Base-by-base conservation (phyloP, 92 coral and sea anemone species). In the Epizoanthus illoricatus region DNA sequence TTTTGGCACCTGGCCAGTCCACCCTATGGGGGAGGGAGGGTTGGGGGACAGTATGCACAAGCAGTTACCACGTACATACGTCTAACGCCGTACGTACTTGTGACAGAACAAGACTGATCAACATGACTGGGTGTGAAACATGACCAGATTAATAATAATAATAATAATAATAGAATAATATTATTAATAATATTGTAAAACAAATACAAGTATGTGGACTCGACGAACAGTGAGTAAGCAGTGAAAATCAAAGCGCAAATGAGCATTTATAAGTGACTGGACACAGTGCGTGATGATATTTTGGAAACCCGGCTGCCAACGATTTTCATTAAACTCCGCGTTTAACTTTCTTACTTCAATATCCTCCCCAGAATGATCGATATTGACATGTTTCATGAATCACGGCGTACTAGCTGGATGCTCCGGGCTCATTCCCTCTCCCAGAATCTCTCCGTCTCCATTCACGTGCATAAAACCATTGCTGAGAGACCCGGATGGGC, bases 381-480 rank as follows among this genome's bases (percentile, higher is more conserved):
- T 56, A 54, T 42, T 59, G 43, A 60, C 54, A 18, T 40, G 56
- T 20, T 13, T 40, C 47, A 9, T 3, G 40, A 13, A 7, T 63
- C 58, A 78, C 5, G 82, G 82, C 40, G 82, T 61, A 61, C 82
- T 78, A 61, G 71, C 52, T 11, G 67, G 71, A 1, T 42, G 82
- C 17, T 78, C 82, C 0, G 82, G 71, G 21, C 82, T 78, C 82
- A 78, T 78, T 13, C 82, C 82, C 55, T 78, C 82, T 16, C 72
- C 82, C 16, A 78, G 40, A 11, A 63, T 59, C 13, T 78, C 82
- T 11, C 62, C 82, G 21, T 78, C 82, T 6, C 61, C 82, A 23
- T 78, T 78, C 24, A 89, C 88, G 88, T 93, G 97, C 92, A 93
- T 91, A 70, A 78, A 78, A 19, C 82, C 82, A 78, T 78, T 78